Conservation (phyloP, 2,888 invertebrate genomes). For the Orthosia gracilis region DNA sequence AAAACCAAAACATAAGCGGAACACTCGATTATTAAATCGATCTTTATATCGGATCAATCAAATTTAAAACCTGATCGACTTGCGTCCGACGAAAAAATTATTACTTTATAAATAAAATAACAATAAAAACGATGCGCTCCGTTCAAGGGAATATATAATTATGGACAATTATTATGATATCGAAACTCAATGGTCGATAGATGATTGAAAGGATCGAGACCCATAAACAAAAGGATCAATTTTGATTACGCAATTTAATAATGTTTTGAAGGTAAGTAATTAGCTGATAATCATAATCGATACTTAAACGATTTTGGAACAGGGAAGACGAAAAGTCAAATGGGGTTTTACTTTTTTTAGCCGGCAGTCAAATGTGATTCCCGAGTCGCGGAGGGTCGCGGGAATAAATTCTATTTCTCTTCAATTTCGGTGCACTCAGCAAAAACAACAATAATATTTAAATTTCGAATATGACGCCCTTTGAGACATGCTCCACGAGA, state of each 20-base stretch:
- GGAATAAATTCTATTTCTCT: constrained; percentile 88
- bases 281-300: constrained; percentile 84
- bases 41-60: constrained; percentile 91
- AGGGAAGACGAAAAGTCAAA: constrained; percentile 72
- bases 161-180: constrained; percentile 91
- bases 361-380: constrained; percentile 81
- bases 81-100: constrained; percentile 89
- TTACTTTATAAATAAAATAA: constrained; percentile 91
- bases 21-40: constrained; percentile 90
- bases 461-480: constrained; percentile 84
- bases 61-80: constrained; percentile 90
- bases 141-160: constrained; percentile 91
- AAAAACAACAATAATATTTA: constrained; percentile 90
- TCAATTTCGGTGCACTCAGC: constrained; percentile 89
- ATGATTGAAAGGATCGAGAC: constrained; percentile 91
- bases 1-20: constrained; percentile 84
- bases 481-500: constrained; percentile 74
- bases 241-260: constrained; percentile 89
- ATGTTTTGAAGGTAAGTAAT: constrained; percentile 82
- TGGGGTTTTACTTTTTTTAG: constrained; percentile 73
- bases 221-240: constrained; percentile 90
- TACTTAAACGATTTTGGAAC: constrained; percentile 72
- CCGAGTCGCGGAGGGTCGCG: constrained; percentile 79
- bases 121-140: constrained; percentile 90
- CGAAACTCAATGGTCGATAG: constrained; percentile 90